Conservation (phyloP, 2,888 invertebrate genomes). For the Nomada fucata region DNA sequence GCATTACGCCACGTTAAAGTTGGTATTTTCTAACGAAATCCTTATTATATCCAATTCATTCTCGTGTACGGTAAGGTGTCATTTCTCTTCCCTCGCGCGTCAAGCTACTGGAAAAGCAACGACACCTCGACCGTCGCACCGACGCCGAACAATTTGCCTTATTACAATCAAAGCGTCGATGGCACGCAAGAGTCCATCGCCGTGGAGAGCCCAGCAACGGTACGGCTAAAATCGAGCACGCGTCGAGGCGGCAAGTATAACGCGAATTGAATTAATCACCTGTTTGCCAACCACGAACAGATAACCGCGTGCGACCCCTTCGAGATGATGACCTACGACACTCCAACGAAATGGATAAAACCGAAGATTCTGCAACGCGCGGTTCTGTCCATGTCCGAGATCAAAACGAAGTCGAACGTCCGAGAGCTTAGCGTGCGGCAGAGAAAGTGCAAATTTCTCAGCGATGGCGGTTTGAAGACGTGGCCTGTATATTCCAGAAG, state of each 20-base stretch:
- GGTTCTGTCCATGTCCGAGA: slow-evolving; percentile 23
- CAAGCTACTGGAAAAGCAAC: slow-evolving; percentile 70
- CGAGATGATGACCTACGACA: slow-evolving; percentile 9
- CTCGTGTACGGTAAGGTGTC: neutral
- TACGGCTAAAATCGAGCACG: neutral
- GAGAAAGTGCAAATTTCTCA: slow-evolving; percentile 88
- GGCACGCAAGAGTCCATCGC: neutral
- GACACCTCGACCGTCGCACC: slow-evolving; percentile 66
- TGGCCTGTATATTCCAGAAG: slow-evolving; percentile 89
- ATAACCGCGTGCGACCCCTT: slow-evolving; percentile 9
- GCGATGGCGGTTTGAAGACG: slow-evolving; percentile 88
- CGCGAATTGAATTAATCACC: too few species aligned
- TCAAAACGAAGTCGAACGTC: slow-evolving; percentile 48
- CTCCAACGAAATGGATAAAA: neutral
- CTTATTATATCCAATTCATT: neutral
- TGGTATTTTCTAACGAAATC: slow-evolving; percentile 21
- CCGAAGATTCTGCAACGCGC: neutral
- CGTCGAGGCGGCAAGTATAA: neutral
- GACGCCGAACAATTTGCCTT: slow-evolving; percentile 7
- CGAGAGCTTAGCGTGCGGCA: slow-evolving; percentile 82
- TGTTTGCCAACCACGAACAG: neutral
- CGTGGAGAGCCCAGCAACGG: neutral
- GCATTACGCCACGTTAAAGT: slow-evolving; percentile 69
- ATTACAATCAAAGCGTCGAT: neutral
- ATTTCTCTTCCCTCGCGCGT: too few species aligned